Evolutionary conservation across 1,140 invertebrate species (phyloP), one percentile per base, ranked within the genome.

Genomic region (Cotesia glomerata): DNA sequence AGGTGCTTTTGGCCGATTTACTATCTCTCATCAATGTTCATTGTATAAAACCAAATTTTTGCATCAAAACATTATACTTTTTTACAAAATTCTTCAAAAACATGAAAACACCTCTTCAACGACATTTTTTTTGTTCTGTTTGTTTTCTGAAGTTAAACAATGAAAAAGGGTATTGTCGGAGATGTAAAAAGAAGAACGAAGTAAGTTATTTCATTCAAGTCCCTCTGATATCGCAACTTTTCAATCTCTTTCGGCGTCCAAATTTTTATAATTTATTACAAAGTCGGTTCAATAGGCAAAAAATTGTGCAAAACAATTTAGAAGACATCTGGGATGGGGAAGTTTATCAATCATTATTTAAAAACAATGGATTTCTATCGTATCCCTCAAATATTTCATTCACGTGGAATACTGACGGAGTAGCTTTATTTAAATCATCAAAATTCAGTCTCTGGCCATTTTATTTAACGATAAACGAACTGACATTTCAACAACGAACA

Each of bases 311-410:
- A n/a, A n/a, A n/a, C 7, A 58, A 58, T 58, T 35, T 65, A 77
- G 79, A 72, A 70, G 66, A 52, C 76, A 34, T 69, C 82, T 71
- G 75, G 81, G 79, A 65, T 78, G 75, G 4, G 26, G 18, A 5
- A 9, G 26, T 69, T 2, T 69, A 69, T 49, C n/a, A 51, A 3
- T 51, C 49, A 11, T 51, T 51, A 1, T 11, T 9, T 51, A 11
- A 9, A 9, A 51, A 51, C n/a, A n/a, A 32, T 18, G 45, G 45
- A 13, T 9, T 51, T 68, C 18, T 68, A 32, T 68, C 49, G 8
- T 14, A 68, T 32, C 51, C 13, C 26, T 51, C 45, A 26, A 68
- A 68, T 56, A 68, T 68, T 26, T 56, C 51, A 1, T 68, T 68
- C 35, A 16, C 18, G 0, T 68, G 65, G 26, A 26, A 26, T 26